phyloP scores from a whole-genome alignment of 2,888 invertebrate species.

The Diogma glabrata region DNA sequence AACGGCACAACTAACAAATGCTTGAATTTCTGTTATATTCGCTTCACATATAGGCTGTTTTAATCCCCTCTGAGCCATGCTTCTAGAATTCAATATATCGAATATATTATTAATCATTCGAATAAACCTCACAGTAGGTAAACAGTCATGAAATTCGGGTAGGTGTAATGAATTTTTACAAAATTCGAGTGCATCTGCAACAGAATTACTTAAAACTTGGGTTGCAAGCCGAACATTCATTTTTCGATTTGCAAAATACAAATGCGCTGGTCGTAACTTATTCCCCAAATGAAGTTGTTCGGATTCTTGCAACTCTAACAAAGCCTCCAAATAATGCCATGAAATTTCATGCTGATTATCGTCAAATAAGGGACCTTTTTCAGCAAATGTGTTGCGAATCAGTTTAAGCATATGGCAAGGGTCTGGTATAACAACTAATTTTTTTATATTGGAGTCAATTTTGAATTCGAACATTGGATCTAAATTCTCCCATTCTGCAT shows the following conservation, averaged over 20 bases:
- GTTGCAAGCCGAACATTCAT: neutral
- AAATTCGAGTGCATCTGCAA: slow-evolving; percentile 3
- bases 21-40: neutral
- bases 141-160: neutral
- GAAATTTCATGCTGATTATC: neutral
- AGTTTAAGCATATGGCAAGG: slow-evolving; percentile 1
- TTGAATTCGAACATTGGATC: neutral
- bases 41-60: neutral
- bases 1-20: no score
- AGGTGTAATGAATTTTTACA: neutral
- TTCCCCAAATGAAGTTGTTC: neutral
- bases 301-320: neutral
- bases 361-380: neutral
- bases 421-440: slow-evolving; percentile 3
- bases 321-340: slow-evolving; percentile 1
- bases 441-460: neutral
- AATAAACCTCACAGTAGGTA: neutral
- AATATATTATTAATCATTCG: slow-evolving; percentile 1
- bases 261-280: neutral
- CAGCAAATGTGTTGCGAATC: neutral
- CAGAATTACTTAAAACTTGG: neutral
- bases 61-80: neutral
- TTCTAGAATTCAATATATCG: neutral
- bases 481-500: slow-evolving; percentile 8
- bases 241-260: neutral